These are phyloP conservation scores for Asobara japonica DNA, from an alignment of 1,140 invertebrate species.

Conservation along the genomic window DNA sequence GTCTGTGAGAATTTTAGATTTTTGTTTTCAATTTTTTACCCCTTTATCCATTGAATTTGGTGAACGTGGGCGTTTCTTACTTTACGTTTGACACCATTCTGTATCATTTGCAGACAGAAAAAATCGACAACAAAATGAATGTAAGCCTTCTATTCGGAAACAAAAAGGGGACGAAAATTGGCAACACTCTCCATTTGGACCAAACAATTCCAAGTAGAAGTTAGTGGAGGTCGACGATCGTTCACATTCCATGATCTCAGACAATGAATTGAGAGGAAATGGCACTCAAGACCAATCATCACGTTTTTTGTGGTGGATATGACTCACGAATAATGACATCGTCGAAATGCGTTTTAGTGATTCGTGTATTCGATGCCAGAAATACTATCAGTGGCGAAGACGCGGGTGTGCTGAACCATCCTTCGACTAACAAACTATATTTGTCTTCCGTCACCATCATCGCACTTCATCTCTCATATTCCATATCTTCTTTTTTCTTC, in stretches of 20 bases:
- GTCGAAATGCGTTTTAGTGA: conserved; percentile 20
- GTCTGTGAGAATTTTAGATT: too few relatives aligned
- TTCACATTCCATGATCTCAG: background rate
- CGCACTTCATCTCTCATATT: background rate
- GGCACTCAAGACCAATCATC: conserved; percentile 37
- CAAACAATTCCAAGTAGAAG: background rate
- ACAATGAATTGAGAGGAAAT: background rate
- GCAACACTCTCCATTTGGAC: background rate
- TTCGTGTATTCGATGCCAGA: conserved; percentile 57
- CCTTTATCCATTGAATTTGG: too few relatives aligned
- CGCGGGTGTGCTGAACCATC: conserved; percentile 45
- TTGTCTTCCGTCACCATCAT: conserved; percentile 44
- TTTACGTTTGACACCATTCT: too few relatives aligned
- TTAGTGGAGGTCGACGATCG: background rate
- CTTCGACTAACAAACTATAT: conserved; percentile 59
- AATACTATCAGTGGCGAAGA: conserved; percentile 56
- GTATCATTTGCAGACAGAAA: too few relatives aligned
- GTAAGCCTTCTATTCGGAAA: background rate
- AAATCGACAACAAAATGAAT: background rate
- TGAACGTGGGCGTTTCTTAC: too few relatives aligned
- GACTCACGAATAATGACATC: conserved; percentile 49
- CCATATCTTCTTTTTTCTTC: background rate
- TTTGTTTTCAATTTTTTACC: too few relatives aligned
- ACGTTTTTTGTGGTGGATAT: conserved; percentile 53
- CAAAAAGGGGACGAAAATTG: background rate